A percentile compares a stretch with the other conserved stretches of the same genome.
Conservation (phyloP, 35 echinoderm and acorn worm species). For the Heliocidaris tuberculata region DNA sequence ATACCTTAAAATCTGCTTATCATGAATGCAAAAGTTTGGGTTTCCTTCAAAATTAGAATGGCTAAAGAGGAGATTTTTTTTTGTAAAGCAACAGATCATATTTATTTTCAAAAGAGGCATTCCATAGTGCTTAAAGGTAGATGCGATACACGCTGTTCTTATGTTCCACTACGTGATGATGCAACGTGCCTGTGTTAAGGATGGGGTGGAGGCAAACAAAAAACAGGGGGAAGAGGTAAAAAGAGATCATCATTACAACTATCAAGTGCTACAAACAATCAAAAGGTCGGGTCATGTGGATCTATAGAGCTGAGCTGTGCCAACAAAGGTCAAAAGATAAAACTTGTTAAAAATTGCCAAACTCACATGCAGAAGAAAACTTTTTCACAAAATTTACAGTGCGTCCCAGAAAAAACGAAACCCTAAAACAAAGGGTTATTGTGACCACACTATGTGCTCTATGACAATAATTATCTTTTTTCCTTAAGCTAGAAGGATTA, state of each 20-base stretch:
- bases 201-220: background rate
- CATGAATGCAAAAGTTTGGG: background rate
- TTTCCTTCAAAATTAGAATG: background rate
- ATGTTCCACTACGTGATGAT: constrained; percentile 14
- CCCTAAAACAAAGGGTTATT: no score
- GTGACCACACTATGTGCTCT: no score
- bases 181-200: constrained; percentile 51
- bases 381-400: background rate
- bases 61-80: background rate
- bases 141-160: constrained; percentile 40
- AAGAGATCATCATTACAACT: background rate
- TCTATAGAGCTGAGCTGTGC: background rate
- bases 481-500: no score
- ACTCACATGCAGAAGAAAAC: background rate
- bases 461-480: no score
- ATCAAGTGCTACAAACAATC: background rate
- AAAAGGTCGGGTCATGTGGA: background rate
- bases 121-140: constrained; percentile 32
- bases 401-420: no score
- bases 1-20: background rate
- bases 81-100: background rate
- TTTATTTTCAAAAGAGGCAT: background rate
- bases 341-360: background rate
- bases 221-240: constrained; percentile 10
- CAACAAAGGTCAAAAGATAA: background rate